Base-by-base conservation (phyloP, 1,140 invertebrate species). In the Drosophila varians region DNA sequence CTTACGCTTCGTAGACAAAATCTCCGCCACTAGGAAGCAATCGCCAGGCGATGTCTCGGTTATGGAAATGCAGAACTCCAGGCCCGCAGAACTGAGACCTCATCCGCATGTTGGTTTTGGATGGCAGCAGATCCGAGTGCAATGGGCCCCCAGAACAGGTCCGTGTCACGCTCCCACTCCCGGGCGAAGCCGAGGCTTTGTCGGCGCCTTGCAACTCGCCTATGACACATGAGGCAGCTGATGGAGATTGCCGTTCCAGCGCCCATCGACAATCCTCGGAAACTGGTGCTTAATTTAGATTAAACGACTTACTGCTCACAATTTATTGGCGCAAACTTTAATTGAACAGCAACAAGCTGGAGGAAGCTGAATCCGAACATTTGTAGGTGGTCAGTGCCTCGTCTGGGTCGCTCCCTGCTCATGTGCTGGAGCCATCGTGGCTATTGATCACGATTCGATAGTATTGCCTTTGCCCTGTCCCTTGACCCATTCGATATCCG, bases 321-420 rank as follows among this genome's bases (percentile, higher is more conserved):
- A 89, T 89, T 89, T 89, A 89, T 89, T 86, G 86, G 80, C 74
- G 70, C 68, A 52, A 68, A 71, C 68, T 89, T 89, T 89, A 89
- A 89, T 89, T 89, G 86, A 84, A 79, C 69, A 70, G 56, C 69
- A 72, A 68, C 56, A 60, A 70, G 34, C 18, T 18, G 42, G n/a
- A 38, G n/a, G 80, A 49, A 38, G 14, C 16, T 9, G 12, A 31
- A 31, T 31, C 51, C 62, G 71, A 74, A n/a, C 54, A 77, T 61
- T 82, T 89, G 68, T 89, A 89, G 86, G 80, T 89, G 86, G 86
- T 86, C 86, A 82, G 40, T 46, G 38, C 26, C 5, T 14, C 34
- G 42, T 2, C 18, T 18, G 34, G 23, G 21, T 21, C 38, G 28
- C 43, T 18, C n/a, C n/a, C 21, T 14, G 25, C 60, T 43, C 58